Evolutionary conservation across 1,140 invertebrate genomes (phyloP).

Genomic region (Microplitis mediator): DNA sequence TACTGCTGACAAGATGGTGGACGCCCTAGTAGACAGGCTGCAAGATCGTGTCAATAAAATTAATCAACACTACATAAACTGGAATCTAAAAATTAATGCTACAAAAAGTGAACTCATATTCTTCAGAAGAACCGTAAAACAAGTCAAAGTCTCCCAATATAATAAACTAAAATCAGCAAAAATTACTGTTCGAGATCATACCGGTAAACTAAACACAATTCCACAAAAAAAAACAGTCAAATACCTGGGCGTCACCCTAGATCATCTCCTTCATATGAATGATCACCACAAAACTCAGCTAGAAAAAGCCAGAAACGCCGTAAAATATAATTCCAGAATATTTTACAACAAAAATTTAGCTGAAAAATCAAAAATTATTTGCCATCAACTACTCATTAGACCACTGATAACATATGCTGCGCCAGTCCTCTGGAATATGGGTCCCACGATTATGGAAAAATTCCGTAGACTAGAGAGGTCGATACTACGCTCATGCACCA

Average conservation of each 20-base stretch:
- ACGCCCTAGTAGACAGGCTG: neutral
- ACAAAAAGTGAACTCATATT: slow-evolving; percentile 6
- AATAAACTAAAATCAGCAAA: neutral
- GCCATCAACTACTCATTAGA: slow-evolving; percentile 27
- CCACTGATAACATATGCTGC: slow-evolving; percentile 31
- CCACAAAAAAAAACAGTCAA: slow-evolving; percentile 17
- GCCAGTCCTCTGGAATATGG: slow-evolving; percentile 11
- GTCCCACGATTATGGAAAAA: neutral
- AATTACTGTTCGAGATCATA: neutral
- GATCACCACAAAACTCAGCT: slow-evolving; percentile 19
- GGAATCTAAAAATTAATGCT: slow-evolving; percentile 1
- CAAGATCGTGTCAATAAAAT: slow-evolving; percentile 4
- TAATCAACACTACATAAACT: neutral
- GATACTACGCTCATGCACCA: neutral
- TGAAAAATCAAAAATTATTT: slow-evolving; percentile 20
- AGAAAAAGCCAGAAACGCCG: slow-evolving; percentile 19
- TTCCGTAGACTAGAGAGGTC: slow-evolving; percentile 8
- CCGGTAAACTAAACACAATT: neutral
- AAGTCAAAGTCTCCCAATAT: neutral
- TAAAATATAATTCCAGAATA: neutral
- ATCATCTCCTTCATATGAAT: neutral
- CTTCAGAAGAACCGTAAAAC: slow-evolving; percentile 8
- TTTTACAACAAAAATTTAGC: slow-evolving; percentile 21
- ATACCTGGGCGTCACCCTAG: slow-evolving; percentile 17
- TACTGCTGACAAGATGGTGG: neutral